Evolutionary conservation across 1,140 invertebrate genomes (phyloP), one percentile per base, ranked within the genome.

Genomic region (Drosophila suzukii): DNA sequence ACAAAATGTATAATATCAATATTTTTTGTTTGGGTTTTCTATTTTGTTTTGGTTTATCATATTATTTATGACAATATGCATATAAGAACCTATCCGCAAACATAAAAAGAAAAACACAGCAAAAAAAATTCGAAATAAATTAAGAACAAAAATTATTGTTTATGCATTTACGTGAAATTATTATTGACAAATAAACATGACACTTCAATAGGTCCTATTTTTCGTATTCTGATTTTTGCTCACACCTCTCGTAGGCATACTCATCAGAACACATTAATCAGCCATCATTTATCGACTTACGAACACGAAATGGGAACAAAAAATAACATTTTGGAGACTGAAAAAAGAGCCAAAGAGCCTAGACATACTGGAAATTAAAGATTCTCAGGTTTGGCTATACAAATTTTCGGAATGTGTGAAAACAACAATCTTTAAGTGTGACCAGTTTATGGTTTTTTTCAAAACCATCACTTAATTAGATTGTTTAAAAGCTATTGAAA

Each of bases 1-100:
- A 72, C 17, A 38, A 67, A 72, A 43, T 70, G 44, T 58, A 57
- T 50, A 49, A 54, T 47, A 34, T 51, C 15, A 8, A 61, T 44
- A 53, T 60, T 38, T 53, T 60, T 46, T 51, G 34, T 38, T 54
- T 44, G 41, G 17, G 34, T 60, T 57, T 59, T 43, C 59, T 32
- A 59, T 20, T 62, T 36, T 20, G 10, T 39, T 63, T 24, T 63
- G n/a, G 43, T 63, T 63, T 63, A 24, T 15, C 6, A 15, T 24
- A 24, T 60, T 30, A 24, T 66, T 41, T 73, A 10, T 44, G 20
- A 44, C 36, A 32, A 60, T 73, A 53, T 46, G 70, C 56, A 46
- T 73, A 38, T 44, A 20, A 53, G 32, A 60, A 44, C 34, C 36
- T 47, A 54, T 73, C 34, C 47, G 53, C 50, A 47, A 51, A 38